phyloP scores from a whole-genome alignment of 1,140 invertebrate genomes.

The Monochamus saltuarius region DNA sequence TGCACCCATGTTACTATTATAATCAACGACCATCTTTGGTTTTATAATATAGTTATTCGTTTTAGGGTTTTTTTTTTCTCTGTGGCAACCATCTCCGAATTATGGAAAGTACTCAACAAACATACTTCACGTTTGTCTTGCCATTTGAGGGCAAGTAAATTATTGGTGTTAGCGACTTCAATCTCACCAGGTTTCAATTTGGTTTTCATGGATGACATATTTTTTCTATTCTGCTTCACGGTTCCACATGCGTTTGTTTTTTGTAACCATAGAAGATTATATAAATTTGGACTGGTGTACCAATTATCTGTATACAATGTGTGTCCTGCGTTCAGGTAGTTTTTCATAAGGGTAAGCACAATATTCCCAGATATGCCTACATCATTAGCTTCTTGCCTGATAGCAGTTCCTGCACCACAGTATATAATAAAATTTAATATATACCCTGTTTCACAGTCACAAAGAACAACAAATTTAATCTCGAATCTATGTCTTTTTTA shows the following conservation, averaged over 20 bases:
- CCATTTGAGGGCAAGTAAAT: constrained; percentile 43
- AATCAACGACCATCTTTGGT: constrained; percentile 39
- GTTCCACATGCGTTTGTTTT: constrained; percentile 43
- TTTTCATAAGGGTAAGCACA: constrained; percentile 42
- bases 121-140: constrained; percentile 40
- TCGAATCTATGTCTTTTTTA: constrained; percentile 40
- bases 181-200: constrained; percentile 37
- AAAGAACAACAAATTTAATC: constrained; percentile 21
- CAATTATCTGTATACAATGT: constrained; percentile 48
- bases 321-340: constrained; percentile 43
- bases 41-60: constrained; percentile 30
- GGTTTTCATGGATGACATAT: constrained; percentile 40
- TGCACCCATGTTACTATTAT: constrained; percentile 46
- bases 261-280: constrained; percentile 11
- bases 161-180: constrained; percentile 24
- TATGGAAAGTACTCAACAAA: constrained; percentile 41
- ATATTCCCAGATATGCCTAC: constrained; percentile 39
- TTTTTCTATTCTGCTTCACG: constrained; percentile 39
- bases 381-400: neutral
- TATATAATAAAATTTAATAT: constrained; percentile 24
- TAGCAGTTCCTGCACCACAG: constrained; percentile 3
- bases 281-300: constrained; percentile 46
- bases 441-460: constrained; percentile 16
- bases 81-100: constrained; percentile 13
- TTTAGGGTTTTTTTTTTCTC: constrained; percentile 21